phyloP scores from a whole-genome alignment of 2,888 invertebrate genomes.

The Schrankia costaestrigalis region DNA sequence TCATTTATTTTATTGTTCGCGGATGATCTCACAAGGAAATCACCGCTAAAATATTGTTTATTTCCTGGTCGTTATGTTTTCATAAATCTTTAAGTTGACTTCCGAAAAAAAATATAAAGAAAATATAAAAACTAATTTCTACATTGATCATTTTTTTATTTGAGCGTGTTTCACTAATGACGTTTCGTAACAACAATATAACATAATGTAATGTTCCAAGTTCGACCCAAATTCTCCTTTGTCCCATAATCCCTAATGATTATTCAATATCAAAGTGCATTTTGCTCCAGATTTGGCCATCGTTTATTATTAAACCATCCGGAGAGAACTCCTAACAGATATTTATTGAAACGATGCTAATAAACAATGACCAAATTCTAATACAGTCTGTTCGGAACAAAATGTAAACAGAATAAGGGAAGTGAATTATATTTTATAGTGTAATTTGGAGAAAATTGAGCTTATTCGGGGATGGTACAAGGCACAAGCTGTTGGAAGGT shows the following conservation, averaged over 20 bases:
- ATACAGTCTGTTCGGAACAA: slow-evolving; percentile 11
- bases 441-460: slow-evolving; percentile 27
- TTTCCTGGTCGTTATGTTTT: no score
- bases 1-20: no score
- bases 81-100: no score
- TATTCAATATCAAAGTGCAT: slow-evolving; percentile 22
- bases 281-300: slow-evolving; percentile 13
- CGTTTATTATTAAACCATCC: slow-evolving; percentile 29
- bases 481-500: slow-evolving; percentile 5
- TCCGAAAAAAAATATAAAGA: no score
- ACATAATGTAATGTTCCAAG: not conserved
- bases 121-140: no score
- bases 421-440: slow-evolving; percentile 30
- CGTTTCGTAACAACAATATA: no score
- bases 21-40: no score
- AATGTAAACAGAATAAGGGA: slow-evolving; percentile 17
- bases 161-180: no score
- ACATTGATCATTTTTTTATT: no score
- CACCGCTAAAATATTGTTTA: no score
- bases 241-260: slow-evolving; percentile 20
- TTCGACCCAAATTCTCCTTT: slow-evolving; percentile 7
- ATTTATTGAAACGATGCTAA: slow-evolving; percentile 29
- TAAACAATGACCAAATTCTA: slow-evolving; percentile 33
- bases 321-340: slow-evolving; percentile 19
- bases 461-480: slow-evolving; percentile 15